These are phyloP conservation scores for Epinephelus cyanopodus DNA, from an alignment of 2,113 vertebrate species.

Conservation along the genomic window DNA sequence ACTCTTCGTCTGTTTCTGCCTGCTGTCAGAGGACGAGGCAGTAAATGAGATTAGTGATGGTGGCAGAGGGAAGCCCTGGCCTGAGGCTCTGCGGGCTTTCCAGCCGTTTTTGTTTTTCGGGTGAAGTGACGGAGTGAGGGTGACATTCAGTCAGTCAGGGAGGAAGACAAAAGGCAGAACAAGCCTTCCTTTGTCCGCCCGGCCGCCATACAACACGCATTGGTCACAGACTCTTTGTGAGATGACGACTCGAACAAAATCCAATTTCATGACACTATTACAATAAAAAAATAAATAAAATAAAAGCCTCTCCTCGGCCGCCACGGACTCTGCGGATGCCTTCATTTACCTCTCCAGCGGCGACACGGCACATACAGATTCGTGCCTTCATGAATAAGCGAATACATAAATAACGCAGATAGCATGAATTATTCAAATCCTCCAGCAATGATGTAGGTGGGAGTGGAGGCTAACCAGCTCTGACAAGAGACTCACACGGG, in stretches of 20 bases:
- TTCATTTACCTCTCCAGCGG: conserved; percentile 77
- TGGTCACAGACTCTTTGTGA: conserved; percentile 65
- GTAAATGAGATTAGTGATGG: conserved; percentile 78
- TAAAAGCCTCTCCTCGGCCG: conserved; percentile 36
- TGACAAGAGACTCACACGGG: conserved; percentile 72
- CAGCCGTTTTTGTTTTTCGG: conserved; percentile 6
- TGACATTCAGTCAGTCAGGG: conserved; percentile 61
- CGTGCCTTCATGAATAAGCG: conserved; percentile 78
- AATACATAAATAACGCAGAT: conserved; percentile 82
- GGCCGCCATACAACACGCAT: conserved; percentile 39
- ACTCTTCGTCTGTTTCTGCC: conserved; percentile 36
- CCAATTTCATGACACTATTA: conserved; percentile 73
- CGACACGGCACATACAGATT: conserved; percentile 55
- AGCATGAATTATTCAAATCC: conserved; percentile 82
- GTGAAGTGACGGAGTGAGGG: conserved; percentile 40
- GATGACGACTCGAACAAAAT: conserved; percentile 44
- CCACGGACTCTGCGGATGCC: conserved; percentile 63
- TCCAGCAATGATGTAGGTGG: conserved; percentile 64
- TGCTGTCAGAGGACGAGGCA: conserved; percentile 51
- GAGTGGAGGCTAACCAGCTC: conserved; percentile 73
- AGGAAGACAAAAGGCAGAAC: conserved; percentile 62
- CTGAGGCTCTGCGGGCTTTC: conserved; percentile 57
- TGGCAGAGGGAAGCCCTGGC: conserved; percentile 73
- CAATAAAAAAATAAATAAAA: conserved; percentile 40
- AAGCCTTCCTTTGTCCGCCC: conserved; percentile 69